Percentiles rank a stretch among this genome's conserved stretches.
Evolutionary conservation across 2,113 vertebrate genomes (phyloP).

Genomic region (Oreochromis tanganicae): DNA sequence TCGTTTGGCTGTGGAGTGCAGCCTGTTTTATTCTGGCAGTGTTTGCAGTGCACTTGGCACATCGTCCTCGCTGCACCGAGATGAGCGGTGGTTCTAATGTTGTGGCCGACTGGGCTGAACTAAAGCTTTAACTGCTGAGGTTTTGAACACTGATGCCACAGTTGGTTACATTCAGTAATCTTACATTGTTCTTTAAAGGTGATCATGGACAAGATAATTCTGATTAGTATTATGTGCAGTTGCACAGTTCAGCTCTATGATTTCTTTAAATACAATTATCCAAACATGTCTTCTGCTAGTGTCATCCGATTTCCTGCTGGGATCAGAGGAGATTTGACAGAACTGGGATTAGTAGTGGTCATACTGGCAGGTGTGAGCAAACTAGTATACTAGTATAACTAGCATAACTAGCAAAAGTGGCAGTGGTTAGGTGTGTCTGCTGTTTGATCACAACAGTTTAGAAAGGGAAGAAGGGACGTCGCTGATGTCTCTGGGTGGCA

Average conservation of each 20-base stretch:
- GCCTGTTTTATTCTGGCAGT: not conserved
- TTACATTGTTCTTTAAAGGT: not conserved
- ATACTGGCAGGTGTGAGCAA: not conserved
- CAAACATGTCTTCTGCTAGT: not conserved
- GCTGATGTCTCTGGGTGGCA: not conserved
- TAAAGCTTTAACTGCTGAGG: not conserved
- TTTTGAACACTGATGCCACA: not conserved
- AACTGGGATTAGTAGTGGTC: not conserved
- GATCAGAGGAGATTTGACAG: not conserved
- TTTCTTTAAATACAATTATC: not conserved
- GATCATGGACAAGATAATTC: not conserved
- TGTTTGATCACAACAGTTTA: not conserved
- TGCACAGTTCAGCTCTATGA: not conserved
- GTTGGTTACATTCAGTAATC: not conserved
- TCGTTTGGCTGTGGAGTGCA: not conserved
- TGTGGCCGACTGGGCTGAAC: not conserved
- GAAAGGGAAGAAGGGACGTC: not conserved
- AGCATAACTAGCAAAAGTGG: not conserved
- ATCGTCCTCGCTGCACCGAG: not conserved
- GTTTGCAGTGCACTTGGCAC: not conserved
- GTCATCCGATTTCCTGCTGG: not conserved
- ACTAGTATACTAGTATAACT: not conserved
- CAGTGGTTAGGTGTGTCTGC: not conserved
- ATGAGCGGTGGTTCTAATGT: not conserved
- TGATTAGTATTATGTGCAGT: not conserved